These are phyloP conservation scores for Xestobium rufovillosum DNA, from an alignment of 2,888 invertebrate genomes.

Conservation along the genomic window DNA sequence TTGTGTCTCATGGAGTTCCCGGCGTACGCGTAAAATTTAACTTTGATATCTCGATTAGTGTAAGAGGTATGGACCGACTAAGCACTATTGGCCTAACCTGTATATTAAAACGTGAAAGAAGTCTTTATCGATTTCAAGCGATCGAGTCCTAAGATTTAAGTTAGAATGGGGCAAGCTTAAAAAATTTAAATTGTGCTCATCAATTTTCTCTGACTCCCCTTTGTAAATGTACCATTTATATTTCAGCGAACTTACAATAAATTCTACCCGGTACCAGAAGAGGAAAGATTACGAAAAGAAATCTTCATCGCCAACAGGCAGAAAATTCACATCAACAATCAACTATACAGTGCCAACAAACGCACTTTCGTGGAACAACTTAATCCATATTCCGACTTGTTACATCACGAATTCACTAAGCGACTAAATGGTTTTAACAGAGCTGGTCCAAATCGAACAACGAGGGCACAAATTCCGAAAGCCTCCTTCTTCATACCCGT, in stretches of 20 bases:
- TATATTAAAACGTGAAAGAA: no score
- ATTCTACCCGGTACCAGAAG: slow-evolving; percentile 31
- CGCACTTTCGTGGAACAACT: slow-evolving; percentile 34
- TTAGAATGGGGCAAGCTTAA: no score
- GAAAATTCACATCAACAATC: slow-evolving; percentile 36
- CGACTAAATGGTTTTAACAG: slow-evolving; percentile 39
- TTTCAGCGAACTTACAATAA: slow-evolving; percentile 35
- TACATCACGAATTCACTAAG: slow-evolving; percentile 37
- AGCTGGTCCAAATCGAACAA: slow-evolving; percentile 53
- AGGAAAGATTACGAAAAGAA: slow-evolving; percentile 34
- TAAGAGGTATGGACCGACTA: no score
- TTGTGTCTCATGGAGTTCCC: no score
- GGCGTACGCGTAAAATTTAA: no score
- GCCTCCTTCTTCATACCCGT: slow-evolving; percentile 35
- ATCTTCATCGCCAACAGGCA: slow-evolving; percentile 39
- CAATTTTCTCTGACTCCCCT: no score
- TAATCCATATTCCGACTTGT: slow-evolving; percentile 38
- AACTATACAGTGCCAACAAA: slow-evolving; percentile 34
- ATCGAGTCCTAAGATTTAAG: no score
- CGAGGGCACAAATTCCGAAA: slow-evolving; percentile 16
- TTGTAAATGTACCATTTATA: no score
- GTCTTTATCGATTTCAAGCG: no score
- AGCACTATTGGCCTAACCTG: no score
- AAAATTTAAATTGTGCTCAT: no score
- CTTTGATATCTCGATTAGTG: no score